Evolutionary conservation across 2,888 invertebrate genomes (phyloP).

Genomic region (Chymomyza caudatula): DNA sequence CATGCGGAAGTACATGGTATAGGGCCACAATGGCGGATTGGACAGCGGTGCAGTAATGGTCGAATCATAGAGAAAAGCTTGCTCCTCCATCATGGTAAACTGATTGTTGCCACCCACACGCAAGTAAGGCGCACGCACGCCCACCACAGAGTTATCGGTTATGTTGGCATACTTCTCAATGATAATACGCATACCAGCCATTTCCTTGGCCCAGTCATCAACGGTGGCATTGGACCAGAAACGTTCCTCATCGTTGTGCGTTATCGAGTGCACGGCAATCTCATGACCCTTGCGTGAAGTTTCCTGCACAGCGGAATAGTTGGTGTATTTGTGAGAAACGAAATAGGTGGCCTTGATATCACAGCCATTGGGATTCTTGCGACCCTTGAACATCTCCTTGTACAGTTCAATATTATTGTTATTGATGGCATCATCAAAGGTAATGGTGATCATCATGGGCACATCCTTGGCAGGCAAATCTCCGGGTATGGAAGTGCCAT

Average conservation of each 20-base stretch:
- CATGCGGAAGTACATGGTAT: constrained; percentile 98
- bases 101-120: constrained; percentile 96
- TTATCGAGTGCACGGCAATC: constrained; percentile 95
- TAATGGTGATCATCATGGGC: constrained; percentile 96
- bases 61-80: constrained; percentile 96
- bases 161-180: constrained; percentile 93
- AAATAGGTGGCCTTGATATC: constrained; percentile 95
- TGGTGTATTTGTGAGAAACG: constrained; percentile 94
- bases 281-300: constrained; percentile 94
- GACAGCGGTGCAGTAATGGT: constrained; percentile 94
- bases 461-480: constrained; percentile 90
- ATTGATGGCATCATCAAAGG: constrained; percentile 96
- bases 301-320: constrained; percentile 95
- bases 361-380: constrained; percentile 95
- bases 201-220: constrained; percentile 95
- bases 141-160: constrained; percentile 93
- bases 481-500: constrained; percentile 91
- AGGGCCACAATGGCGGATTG: constrained; percentile 97
- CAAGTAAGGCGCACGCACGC: constrained; percentile 92
- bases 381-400: constrained; percentile 93
- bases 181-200: constrained; percentile 95
- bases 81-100: constrained; percentile 98
- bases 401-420: constrained; percentile 96
- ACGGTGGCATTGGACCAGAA: constrained; percentile 96
- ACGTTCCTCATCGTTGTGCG: constrained; percentile 94